These are phyloP conservation scores for Micronycteris hirsuta DNA, from an alignment of 2,113 vertebrate species.

Conservation along the genomic window DNA sequence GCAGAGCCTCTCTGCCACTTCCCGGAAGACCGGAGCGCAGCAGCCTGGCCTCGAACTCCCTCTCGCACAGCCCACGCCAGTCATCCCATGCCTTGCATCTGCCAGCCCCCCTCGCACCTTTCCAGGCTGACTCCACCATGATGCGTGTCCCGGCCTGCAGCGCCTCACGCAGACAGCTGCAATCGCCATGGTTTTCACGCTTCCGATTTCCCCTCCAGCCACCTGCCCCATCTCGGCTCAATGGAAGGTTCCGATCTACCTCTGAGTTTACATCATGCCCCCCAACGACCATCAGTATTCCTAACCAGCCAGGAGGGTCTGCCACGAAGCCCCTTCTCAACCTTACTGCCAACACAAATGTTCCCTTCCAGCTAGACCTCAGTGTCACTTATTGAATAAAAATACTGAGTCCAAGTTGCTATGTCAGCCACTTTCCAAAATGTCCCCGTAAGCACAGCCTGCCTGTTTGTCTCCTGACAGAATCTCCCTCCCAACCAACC, in stretches of 20 bases:
- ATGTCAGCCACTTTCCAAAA: neutral
- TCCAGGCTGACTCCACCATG: neutral
- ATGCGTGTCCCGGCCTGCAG: neutral
- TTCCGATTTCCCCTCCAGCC: neutral
- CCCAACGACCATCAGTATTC: neutral
- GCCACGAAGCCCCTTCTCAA: neutral
- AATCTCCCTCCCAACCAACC: neutral
- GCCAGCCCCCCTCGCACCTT: neutral
- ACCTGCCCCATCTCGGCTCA: neutral
- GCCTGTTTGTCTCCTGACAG: neutral
- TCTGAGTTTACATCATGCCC: neutral
- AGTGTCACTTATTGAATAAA: neutral
- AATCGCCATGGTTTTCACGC: neutral
- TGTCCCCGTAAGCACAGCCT: neutral
- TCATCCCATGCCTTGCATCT: neutral
- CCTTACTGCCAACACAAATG: neutral
- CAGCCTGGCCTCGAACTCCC: neutral
- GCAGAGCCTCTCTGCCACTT: neutral
- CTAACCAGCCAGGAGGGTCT: neutral
- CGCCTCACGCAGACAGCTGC: neutral
- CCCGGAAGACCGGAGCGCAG: neutral
- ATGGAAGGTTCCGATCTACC: neutral
- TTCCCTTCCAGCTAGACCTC: neutral
- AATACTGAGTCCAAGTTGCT: neutral
- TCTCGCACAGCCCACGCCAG: too few species aligned